Base-by-base conservation (phyloP, 2,888 invertebrate genomes). In the Caenorhabditis sulstoni region DNA sequence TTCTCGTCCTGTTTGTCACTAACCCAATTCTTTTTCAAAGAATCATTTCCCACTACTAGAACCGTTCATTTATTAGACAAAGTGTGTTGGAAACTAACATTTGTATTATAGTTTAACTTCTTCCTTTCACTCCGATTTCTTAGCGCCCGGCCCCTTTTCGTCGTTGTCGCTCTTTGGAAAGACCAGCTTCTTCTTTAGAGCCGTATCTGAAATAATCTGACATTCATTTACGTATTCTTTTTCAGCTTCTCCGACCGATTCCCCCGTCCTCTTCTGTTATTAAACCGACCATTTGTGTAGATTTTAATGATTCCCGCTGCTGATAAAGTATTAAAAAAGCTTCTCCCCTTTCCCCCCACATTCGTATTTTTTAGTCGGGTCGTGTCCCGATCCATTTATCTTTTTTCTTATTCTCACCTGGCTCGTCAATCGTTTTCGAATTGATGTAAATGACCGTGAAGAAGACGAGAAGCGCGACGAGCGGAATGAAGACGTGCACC, bases 401-500 rank as follows among this genome's bases (percentile, higher is more conserved):
- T 29, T 29, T 29, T 29, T 29, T 29, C 29, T 29, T 7, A 16
- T 49, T n/a, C n/a, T 45, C 39, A 76, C 75, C 75, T 57, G 61
- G 61, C 37, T 67, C 67, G 57, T 67, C 57, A 1, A 65, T 65
- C 8, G 66, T 78, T 35, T 61, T 78, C 3, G 59, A 66, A 47
- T 73, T 75, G 11, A 83, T 62, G 57, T 74, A 85, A 29, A 87
- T 44, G 14, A 84, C 79, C 1, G 71, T 64, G 22, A 81, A 70
- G 49, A 87, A 79, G 3, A 86, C 83, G 8, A 80, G 52, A 52
- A 86, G 79, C 11, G 87, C 87, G 7, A 86, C 70, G 20, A 87
- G 59, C 0, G 87, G 87, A n/a, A 87, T 86, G 74, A 87, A 87
- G 16, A 86, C 44, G 66, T 87, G 83, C n/a, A 87, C 67, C 12